Percentiles rank a stretch among this genome's conserved stretches.
Conservation (phyloP, 2,888 invertebrate genomes). For the Epinotia bilunana region DNA sequence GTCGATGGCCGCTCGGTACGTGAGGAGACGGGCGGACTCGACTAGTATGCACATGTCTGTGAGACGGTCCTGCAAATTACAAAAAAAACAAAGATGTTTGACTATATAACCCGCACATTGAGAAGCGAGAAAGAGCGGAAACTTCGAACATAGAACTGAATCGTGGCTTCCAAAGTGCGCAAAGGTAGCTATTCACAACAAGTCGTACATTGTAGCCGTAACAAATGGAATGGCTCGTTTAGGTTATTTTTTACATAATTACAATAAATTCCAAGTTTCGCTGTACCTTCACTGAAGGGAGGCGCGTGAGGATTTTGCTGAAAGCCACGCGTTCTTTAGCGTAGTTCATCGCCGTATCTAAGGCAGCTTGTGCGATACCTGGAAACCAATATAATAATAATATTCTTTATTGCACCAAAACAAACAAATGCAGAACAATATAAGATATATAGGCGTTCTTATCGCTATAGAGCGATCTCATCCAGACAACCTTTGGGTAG, state of each 20-base stretch:
- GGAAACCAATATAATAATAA: constrained; percentile 27
- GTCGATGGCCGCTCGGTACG: constrained; percentile 88
- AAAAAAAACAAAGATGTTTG: neutral
- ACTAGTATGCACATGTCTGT: constrained; percentile 89
- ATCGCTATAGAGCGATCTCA: too few species aligned
- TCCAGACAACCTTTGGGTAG: too few species aligned
- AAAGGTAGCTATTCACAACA: too few species aligned
- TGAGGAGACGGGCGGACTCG: constrained; percentile 88
- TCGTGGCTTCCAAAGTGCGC: too few species aligned
- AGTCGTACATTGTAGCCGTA: too few species aligned
- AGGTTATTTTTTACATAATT: too few species aligned
- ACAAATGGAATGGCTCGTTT: too few species aligned
- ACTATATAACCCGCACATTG: neutral
- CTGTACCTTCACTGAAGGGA: constrained; percentile 87
- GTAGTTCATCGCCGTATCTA: constrained; percentile 90
- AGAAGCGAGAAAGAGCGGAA: neutral
- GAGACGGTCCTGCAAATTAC: constrained; percentile 79
- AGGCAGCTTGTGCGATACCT: constrained; percentile 89
- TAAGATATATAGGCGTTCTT: too few species aligned
- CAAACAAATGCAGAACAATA: too few species aligned
- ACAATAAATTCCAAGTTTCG: neutral
- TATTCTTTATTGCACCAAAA: too few species aligned
- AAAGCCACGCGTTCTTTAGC: constrained; percentile 87
- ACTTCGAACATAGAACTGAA: too few species aligned
- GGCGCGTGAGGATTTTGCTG: constrained; percentile 86